Evolutionary conservation across 2,113 vertebrate genomes (phyloP).

Genomic region (Rhagologus leucostigma): DNA sequence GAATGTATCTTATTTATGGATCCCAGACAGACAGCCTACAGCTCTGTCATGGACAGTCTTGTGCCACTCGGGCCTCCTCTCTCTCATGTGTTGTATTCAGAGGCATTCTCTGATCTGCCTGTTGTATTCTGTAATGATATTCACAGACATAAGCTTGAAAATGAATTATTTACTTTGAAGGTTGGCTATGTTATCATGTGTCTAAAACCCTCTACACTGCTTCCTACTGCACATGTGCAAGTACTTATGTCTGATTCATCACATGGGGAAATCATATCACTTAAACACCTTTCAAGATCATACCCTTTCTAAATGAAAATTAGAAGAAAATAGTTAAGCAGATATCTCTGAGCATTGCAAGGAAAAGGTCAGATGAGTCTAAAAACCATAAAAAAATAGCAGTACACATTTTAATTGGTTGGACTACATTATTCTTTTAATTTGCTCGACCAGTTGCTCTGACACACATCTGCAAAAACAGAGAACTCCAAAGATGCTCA

Average conservation of each 20-base stretch:
- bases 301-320: background rate
- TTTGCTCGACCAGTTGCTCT: background rate
- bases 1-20: background rate
- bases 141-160: background rate
- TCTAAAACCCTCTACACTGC: background rate
- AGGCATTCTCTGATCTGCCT: background rate
- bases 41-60: background rate
- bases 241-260: background rate
- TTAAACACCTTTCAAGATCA: background rate
- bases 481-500: background rate
- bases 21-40: background rate
- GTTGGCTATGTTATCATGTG: background rate
- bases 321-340: background rate
- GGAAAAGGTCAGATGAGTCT: background rate
- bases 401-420: background rate
- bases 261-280: accelerated
- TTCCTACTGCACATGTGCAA: background rate
- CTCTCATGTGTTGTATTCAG: background rate
- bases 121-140: background rate
- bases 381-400: background rate
- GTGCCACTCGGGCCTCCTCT: background rate
- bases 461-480: background rate
- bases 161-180: conserved; percentile 4
- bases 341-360: background rate
- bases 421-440: background rate